Percentiles rank a stretch among this genome's conserved stretches.
These are phyloP conservation scores for Phaonia tiefii DNA, from an alignment of 2,888 invertebrate species.

Conservation along the genomic window DNA sequence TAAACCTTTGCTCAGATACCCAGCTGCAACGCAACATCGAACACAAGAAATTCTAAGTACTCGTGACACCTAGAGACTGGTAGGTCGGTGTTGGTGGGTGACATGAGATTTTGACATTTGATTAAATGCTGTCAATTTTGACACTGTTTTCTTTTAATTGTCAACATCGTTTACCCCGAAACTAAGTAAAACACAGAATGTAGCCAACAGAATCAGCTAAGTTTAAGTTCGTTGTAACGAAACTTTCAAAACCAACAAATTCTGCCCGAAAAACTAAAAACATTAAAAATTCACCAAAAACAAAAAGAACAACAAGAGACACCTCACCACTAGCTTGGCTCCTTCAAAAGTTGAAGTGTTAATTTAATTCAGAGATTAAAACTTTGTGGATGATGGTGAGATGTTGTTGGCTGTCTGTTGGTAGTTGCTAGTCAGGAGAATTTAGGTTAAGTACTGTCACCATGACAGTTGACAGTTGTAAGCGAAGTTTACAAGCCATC, in stretches of 20 bases:
- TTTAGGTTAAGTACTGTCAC: conserved; percentile 67
- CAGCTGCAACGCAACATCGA: conserved; percentile 30
- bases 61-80: background rate
- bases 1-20: conserved; percentile 55
- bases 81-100: conserved; percentile 53
- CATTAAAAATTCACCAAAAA: conserved; percentile 9
- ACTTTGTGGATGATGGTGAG: background rate
- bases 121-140: conserved; percentile 70
- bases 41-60: conserved; percentile 8
- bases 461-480: conserved; percentile 66
- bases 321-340: background rate
- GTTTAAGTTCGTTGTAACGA: conserved; percentile 56
- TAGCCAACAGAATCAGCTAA: conserved; percentile 34
- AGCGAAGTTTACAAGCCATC: conserved; percentile 58
- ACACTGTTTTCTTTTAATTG: conserved; percentile 70
- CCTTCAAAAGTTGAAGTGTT: conserved; percentile 54
- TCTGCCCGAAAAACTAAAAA: conserved; percentile 23
- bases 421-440: conserved; percentile 40
- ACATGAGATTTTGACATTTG: conserved; percentile 70
- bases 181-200: background rate
- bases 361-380: conserved; percentile 43
- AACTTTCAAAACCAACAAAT: conserved; percentile 25
- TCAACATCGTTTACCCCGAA: conserved; percentile 60
- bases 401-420: background rate
- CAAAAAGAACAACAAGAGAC: background rate